Conservation (phyloP, 2,797 vertebrate genomes). For the Danio albolineatus region DNA sequence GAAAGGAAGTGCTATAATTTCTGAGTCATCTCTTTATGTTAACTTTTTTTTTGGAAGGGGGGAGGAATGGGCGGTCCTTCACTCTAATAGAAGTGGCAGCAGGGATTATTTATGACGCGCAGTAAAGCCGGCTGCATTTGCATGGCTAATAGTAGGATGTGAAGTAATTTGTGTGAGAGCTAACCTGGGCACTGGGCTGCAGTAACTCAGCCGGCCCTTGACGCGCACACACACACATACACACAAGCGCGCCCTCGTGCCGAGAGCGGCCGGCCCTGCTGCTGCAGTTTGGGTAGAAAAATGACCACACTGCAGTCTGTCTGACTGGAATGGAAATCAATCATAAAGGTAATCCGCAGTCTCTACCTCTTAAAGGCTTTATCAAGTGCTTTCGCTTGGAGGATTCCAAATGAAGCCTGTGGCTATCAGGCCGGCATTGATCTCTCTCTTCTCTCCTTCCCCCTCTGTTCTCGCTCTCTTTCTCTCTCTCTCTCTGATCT, state of each 20-base stretch:
- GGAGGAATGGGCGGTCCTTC: conserved; percentile 71
- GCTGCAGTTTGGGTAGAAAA: conserved; percentile 85
- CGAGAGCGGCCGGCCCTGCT: conserved; percentile 60
- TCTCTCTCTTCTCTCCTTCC: conserved; percentile 54
- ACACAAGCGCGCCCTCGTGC: conserved; percentile 2
- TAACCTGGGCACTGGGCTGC: conserved; percentile 79
- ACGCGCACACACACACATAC: conserved; percentile 3
- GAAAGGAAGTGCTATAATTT: conserved; percentile 56
- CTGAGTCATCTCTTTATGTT: conserved; percentile 69
- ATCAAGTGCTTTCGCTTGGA: conserved; percentile 81
- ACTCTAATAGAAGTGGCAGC: conserved; percentile 77
- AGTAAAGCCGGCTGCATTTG: conserved; percentile 88
- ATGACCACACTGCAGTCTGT: conserved; percentile 88
- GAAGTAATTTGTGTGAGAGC: conserved; percentile 90
- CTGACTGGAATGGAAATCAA: conserved; percentile 90
- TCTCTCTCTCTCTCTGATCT: conserved; percentile 52
- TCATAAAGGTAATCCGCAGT: conserved; percentile 86
- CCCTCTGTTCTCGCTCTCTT: conserved; percentile 36
- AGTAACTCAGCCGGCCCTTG: conserved; percentile 82
- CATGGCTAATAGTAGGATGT: conserved; percentile 83
- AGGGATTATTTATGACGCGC: conserved; percentile 78
- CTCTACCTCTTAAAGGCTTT: conserved; percentile 78
- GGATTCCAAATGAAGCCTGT: conserved; percentile 69
- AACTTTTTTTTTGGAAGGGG: conserved; percentile 52
- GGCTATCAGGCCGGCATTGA: conserved; percentile 71